Conservation (phyloP, 2,797 vertebrate genomes). For the Moxostoma hubbsi region DNA sequence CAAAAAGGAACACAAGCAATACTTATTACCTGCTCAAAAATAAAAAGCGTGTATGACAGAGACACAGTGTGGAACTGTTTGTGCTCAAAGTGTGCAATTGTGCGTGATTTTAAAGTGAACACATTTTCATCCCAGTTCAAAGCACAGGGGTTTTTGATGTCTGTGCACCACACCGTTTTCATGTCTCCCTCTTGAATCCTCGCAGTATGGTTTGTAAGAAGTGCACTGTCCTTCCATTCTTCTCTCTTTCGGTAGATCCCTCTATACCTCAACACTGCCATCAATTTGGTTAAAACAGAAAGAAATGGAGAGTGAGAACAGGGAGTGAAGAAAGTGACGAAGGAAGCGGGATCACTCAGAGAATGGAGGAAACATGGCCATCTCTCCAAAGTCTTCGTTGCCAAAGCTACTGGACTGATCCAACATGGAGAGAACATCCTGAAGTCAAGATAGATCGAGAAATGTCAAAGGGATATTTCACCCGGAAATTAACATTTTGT, state of each 20-base stretch:
- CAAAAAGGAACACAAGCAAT: background rate
- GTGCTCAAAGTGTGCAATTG: conserved; percentile 67
- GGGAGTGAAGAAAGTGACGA: conserved; percentile 37
- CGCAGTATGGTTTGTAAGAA: conserved; percentile 37
- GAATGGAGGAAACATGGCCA: conserved; percentile 92
- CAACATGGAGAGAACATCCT: conserved; percentile 97
- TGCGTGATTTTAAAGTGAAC: conserved; percentile 58
- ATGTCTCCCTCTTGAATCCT: conserved; percentile 54
- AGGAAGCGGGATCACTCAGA: conserved; percentile 80
- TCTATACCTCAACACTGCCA: background rate
- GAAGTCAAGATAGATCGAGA: background rate
- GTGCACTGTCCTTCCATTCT: conserved; percentile 40
- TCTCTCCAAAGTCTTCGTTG: conserved; percentile 88
- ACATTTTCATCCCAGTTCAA: background rate
- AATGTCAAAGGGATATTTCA: background rate
- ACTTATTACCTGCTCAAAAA: background rate
- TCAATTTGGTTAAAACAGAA: conserved; percentile 14
- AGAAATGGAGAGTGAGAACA: background rate
- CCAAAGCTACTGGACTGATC: conserved; percentile 89
- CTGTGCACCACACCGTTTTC: conserved; percentile 8
- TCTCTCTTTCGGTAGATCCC: conserved; percentile 21
- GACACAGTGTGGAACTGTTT: conserved; percentile 51
- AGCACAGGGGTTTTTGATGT: background rate
- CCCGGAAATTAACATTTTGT: no score
- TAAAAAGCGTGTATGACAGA: conserved; percentile 51